Conservation (phyloP, 2,888 invertebrate genomes). For the Plemyria rubiginata region DNA sequence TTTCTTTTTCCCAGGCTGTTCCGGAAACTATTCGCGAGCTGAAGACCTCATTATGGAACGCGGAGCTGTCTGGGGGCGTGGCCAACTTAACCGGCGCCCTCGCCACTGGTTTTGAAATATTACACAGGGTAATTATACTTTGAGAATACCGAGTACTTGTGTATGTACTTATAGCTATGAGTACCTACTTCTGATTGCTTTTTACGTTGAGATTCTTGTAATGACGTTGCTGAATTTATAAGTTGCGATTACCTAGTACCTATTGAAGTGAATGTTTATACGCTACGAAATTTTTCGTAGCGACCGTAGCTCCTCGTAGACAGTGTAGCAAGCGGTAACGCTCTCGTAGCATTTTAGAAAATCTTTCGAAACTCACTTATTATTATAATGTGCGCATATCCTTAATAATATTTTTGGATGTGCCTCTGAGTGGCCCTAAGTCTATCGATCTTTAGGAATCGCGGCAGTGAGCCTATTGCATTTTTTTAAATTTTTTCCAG, state of each 20-base stretch:
- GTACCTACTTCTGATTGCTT: constrained; percentile 35
- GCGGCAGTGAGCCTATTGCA: too few species aligned
- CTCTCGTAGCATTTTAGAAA: neutral
- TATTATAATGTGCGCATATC: too few species aligned
- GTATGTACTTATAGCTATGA: constrained; percentile 11
- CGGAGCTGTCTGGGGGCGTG: constrained; percentile 89
- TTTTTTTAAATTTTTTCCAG: too few species aligned
- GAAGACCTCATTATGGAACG: constrained; percentile 89
- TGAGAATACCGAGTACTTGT: constrained; percentile 14
- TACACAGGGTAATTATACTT: constrained; percentile 88
- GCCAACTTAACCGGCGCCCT: constrained; percentile 97
- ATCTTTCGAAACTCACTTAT: neutral
- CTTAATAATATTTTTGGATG: neutral
- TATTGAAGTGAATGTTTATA: neutral
- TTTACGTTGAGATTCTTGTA: constrained; percentile 29
- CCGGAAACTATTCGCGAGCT: constrained; percentile 93
- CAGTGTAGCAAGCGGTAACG: constrained; percentile 1
- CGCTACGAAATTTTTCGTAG: constrained; percentile 4
- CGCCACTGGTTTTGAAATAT: constrained; percentile 95
- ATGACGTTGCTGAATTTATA: constrained; percentile 20
- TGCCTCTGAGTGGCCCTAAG: neutral
- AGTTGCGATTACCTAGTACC: constrained; percentile 9
- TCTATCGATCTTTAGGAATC: too few species aligned
- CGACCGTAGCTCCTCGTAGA: neutral
- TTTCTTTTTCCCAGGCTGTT: constrained; percentile 85